Evolutionary conservation across 2,888 invertebrate species (phyloP), one percentile per base, ranked within the genome.

Genomic region (Molorchus minor): DNA sequence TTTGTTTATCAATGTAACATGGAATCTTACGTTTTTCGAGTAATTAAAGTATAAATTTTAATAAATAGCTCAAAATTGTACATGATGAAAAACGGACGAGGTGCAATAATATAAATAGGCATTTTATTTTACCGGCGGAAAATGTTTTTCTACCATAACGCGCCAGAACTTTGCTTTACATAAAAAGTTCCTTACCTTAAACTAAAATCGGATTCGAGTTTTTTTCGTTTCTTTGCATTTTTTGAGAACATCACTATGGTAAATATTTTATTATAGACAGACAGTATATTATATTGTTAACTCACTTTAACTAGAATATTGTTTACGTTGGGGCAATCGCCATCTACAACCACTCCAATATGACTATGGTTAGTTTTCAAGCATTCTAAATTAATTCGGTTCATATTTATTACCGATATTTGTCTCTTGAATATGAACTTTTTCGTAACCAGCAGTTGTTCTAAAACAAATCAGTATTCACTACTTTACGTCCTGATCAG

Each of bases 291-390:
- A 25, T 5, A 25, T 5, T 5, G 4, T 25, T 33, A 15, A 61
- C 56, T 57, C 66, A 73, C 74, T 36, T 58, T 47, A 38, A 46
- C 45, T 21, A 74, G 54, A 52, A 75, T 65, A 8, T 45, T 16
- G 40, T 63, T 44, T 1, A 58, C 49, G 1, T 60, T 45, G 13
- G 47, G 36, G 58, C 73, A 75, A 56, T 72, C 70, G 2, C 66
- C 70, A 59, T 72, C 72, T n/a, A 72, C 21, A 21, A 75, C 44
- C 0, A 74, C 60, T 21, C 71, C 71, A 29, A 70, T 57, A 58
- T 69, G 68, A 49, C 58, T 58, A 58, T 69, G 62, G n/a, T 58
- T 55, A 3, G 52, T 61, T 64, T 54, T 13, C 38, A 66, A 43
- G 49, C 46, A 36, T 25, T 29, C 25, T 4, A 51, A 38, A 21